Conservation (phyloP, 2,113 vertebrate genomes). For the Eudyptes chrysolophus region DNA sequence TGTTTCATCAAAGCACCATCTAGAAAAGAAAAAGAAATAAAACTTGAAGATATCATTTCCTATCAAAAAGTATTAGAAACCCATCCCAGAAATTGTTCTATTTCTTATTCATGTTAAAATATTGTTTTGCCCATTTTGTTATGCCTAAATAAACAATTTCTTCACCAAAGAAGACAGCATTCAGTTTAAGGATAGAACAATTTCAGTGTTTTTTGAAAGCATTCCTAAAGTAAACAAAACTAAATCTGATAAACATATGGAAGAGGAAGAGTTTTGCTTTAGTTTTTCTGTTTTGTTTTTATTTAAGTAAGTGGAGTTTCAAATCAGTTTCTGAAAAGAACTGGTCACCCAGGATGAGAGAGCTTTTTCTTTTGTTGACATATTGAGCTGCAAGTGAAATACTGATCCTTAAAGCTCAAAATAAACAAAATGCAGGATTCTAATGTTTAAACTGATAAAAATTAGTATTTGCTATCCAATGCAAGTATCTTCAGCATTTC, state of each 20-base stretch:
- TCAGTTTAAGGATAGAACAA: not conserved
- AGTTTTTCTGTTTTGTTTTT: not conserved
- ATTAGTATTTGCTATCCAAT: not conserved
- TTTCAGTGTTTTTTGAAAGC: not conserved
- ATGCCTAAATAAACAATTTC: not conserved
- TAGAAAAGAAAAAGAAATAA: slow-evolving; percentile 46
- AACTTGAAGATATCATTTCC: not conserved
- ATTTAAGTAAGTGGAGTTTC: not conserved
- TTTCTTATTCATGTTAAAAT: not conserved
- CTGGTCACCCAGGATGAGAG: not conserved
- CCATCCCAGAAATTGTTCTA: not conserved
- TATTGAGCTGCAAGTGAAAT: not conserved
- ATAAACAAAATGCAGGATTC: not conserved
- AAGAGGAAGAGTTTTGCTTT: not conserved
- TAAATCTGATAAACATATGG: not conserved
- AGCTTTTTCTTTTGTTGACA: not conserved
- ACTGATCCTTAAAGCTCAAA: not conserved
- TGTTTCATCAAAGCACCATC: slow-evolving; percentile 93
- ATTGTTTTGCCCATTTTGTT: not conserved
- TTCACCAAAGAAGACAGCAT: not conserved
- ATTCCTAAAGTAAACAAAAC: not conserved
- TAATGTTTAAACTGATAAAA: not conserved
- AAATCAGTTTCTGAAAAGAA: not conserved
- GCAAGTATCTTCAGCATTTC: not conserved
- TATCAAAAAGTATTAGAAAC: not conserved